Evolutionary conservation across 2,113 vertebrate species (phyloP).

Genomic region (Poicephalus meyeri): DNA sequence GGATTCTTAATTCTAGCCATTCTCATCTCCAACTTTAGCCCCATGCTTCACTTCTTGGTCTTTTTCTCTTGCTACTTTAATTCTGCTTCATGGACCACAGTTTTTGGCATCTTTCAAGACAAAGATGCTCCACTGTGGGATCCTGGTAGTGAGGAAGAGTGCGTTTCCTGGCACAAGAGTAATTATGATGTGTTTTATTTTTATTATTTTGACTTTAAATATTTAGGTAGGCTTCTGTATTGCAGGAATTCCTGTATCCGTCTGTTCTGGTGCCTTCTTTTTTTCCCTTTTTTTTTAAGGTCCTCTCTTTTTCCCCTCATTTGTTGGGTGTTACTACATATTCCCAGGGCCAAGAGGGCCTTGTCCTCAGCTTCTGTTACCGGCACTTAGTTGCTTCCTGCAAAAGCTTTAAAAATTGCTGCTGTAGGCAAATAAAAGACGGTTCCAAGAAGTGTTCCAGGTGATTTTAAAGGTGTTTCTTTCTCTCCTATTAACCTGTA

Average conservation of each 20-base stretch:
- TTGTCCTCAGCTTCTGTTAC: not conserved
- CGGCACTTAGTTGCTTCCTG: not conserved
- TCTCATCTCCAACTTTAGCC: not conserved
- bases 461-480: not conserved
- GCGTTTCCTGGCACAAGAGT: not conserved
- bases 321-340: not conserved
- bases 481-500: not conserved
- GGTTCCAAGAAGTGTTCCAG: not conserved
- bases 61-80: not conserved
- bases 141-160: not conserved
- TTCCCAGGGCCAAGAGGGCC: not conserved
- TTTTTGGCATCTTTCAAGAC: not conserved
- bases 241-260: not conserved
- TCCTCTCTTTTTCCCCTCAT: rapidly evolving
- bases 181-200: not conserved
- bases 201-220: not conserved
- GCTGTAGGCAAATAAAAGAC: not conserved
- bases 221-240: not conserved
- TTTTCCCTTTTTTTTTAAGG: rapidly evolving
- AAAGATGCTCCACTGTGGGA: not conserved
- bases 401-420: not conserved
- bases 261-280: not conserved
- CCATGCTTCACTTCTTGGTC: not conserved
- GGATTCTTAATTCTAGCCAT: not conserved
- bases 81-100: not conserved